Base-by-base conservation (phyloP, 92 coral and sea anemone species). In the Palythoa grandiflora region DNA sequence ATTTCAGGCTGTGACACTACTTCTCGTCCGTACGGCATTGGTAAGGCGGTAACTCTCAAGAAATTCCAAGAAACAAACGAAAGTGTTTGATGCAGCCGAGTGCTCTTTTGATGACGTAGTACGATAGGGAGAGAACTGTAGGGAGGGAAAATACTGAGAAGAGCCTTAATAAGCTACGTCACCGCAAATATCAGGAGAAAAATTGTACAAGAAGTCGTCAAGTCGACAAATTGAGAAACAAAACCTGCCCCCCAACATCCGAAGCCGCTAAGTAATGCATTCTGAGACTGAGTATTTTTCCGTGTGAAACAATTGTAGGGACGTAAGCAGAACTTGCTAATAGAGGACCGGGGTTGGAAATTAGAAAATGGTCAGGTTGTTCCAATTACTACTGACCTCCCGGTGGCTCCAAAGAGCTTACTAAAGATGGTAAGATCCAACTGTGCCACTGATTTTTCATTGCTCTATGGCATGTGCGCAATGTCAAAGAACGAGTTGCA, bases 211-310 rank as follows among this genome's bases (percentile, higher is more conserved):
- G 75, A 28, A 0, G 28, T 28, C 28, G 90, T 36, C 78, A 28
- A 0, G 28, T 28, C 28, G 90, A 53, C 78, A 79, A 35, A 84
- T 77, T 20, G 44, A 74, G 12, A 88, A 87, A 9, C 85, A 86
- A 75, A 75, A 86, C 35, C 89, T 86, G 38, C 88, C 88, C 75
- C 90, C 90, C 28, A 16, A 87, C 90, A 79, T 8, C 61, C n/a
- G 90, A 63, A 19, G 88, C 90, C 1, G 88, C 88, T 36, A 28
- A 37, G 4, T 78, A 55, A n/a, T n/a, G n/a, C n/a, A n/a, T n/a
- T n/a, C n/a, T n/a, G n/a, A n/a, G n/a, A n/a, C n/a, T n/a, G n/a
- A n/a, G n/a, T n/a, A n/a, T n/a, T n/a, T n/a, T n/a, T n/a, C n/a
- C n/a, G n/a, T 28, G 28, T 28, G 28, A 28, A 87, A 76, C 66